Evolutionary conservation across 1,140 invertebrate species (phyloP), one percentile per base, ranked within the genome.

Genomic region (Acromyrmex heyeri): DNA sequence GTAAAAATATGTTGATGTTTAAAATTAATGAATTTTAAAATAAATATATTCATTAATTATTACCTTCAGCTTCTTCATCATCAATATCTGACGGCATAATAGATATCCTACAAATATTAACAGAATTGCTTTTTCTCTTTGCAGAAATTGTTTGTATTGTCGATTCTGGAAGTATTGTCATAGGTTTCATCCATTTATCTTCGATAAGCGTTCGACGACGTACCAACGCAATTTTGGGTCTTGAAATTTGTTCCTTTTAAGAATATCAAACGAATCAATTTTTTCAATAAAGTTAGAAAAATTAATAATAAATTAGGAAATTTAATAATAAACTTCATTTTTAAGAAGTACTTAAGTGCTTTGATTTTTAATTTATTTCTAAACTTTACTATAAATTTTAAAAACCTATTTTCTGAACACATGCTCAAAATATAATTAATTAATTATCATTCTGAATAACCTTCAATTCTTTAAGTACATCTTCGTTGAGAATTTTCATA

Each of bases 401-500:
- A 75, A 65, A 4, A 76, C 0, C 5, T 30, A n/a, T n/a, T 48
- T 59, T 69, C 5, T 6, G n/a, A 55, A 0, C 48, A 16, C 48
- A 50, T 14, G 10, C 3, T 44, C 38, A 44, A 44, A 44, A 44
- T 38, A 38, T 38, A 38, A 38, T 38, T 0, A 44, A 44, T 44
- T 55, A 55, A 65, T 67, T 18, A 55, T 55, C 8, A 3, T 24
- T 57, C 7, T 34, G 7, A 30, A 27, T 72, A 24, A 78, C 78
- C 48, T 81, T 18, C 6, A 8, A 16, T 24, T 69, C n/a, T 69
- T 16, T 3, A 7, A 38, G 1, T 0, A 14, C 3, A 2, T 89
- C 75, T 2, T 78, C 82, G 2, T 21, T 61, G 0, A 95, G 88
- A 30, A 95, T 86, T 67, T 88, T 93, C 0, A 93, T 86, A 88